phyloP scores from a whole-genome alignment of 1,140 invertebrate species.

The Drosophila lacertosa region DNA sequence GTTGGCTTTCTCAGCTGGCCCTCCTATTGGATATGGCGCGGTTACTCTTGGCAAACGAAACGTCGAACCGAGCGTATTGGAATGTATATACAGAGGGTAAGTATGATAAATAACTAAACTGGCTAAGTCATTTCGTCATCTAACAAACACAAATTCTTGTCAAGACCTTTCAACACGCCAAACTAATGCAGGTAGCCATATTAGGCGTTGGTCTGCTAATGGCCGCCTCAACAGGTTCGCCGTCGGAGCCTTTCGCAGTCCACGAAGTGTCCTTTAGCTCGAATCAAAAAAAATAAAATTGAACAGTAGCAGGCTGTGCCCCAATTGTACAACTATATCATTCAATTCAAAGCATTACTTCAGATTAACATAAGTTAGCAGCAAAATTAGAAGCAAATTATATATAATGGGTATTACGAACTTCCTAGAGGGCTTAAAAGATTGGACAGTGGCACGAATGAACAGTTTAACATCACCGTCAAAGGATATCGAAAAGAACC shows the following conservation, averaged over 20 bases:
- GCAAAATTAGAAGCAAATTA: not conserved
- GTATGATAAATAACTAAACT: not conserved
- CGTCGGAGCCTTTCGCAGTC: constrained; percentile 3
- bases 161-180: constrained; percentile 68
- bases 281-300: not conserved
- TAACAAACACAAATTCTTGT: not conserved
- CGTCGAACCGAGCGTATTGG: constrained; percentile 50
- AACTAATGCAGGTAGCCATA: constrained; percentile 63
- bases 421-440: constrained; percentile 19
- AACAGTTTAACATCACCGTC: not conserved
- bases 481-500: not conserved
- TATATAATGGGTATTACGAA: constrained; percentile 38
- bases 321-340: not conserved
- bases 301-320: constrained; percentile 21
- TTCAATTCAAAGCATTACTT: not conserved
- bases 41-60: constrained; percentile 53
- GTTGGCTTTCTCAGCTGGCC: constrained; percentile 65
- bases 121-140: not conserved
- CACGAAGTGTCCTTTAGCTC: constrained; percentile 21
- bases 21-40: constrained; percentile 65
- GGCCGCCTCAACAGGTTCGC: constrained; percentile 4
- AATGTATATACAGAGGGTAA: constrained; percentile 63
- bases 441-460: constrained; percentile 22
- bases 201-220: constrained; percentile 47
- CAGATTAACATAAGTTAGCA: not conserved